Evolutionary conservation across 2,797 vertebrate genomes (phyloP).

Genomic region (Pelobates cultripes): DNA sequence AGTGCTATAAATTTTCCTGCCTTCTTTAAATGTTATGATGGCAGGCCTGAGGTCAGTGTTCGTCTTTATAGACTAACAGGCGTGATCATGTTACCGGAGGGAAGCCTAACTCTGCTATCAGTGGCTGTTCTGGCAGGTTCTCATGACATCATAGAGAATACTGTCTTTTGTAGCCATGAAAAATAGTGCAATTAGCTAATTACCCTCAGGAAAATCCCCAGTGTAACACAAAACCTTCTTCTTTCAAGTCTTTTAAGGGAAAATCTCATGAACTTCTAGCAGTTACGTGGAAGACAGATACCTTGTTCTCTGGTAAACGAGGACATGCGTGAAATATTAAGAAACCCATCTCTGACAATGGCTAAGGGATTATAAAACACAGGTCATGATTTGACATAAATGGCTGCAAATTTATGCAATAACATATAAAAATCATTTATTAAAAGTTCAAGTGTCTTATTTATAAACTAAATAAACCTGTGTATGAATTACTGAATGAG

Average conservation of each 20-base stretch:
- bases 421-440: too few species aligned
- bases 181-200: constrained; percentile 32
- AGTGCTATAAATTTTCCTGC: too few species aligned
- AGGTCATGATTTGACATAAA: too few species aligned
- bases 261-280: constrained; percentile 12
- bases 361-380: too few species aligned
- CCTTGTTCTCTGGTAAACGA: constrained; percentile 10
- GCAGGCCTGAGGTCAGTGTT: too few species aligned
- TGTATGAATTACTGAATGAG: too few species aligned
- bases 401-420: too few species aligned
- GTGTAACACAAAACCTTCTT: constrained; percentile 38
- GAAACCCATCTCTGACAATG: too few species aligned
- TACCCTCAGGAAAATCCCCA: constrained; percentile 21
- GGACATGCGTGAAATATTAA: too few species aligned
- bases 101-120: neutral
- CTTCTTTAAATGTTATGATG: too few species aligned
- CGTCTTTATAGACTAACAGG: neutral
- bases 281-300: neutral
- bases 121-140: constrained; percentile 25
- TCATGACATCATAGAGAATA: constrained; percentile 40
- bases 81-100: neutral
- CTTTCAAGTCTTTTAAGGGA: constrained; percentile 32
- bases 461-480: too few species aligned
- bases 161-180: constrained; percentile 20
- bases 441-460: too few species aligned